phyloP scores from a whole-genome alignment of 2,113 vertebrate species.

The Chaetodon trifascialis region DNA sequence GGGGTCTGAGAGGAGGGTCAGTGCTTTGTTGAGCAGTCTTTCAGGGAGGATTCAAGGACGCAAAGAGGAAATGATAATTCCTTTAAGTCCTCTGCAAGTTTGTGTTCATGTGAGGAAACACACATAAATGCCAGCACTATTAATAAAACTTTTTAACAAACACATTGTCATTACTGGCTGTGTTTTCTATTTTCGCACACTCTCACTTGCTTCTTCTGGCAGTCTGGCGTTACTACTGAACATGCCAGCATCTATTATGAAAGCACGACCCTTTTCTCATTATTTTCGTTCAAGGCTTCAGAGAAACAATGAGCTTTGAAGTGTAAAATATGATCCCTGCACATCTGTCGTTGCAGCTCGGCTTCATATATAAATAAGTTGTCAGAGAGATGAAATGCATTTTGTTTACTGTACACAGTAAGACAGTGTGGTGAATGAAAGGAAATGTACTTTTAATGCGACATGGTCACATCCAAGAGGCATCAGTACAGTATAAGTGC shows the following conservation, averaged over 20 bases:
- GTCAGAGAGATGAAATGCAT: conserved; percentile 40
- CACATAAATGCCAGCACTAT: neutral
- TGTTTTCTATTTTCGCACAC: conserved; percentile 1
- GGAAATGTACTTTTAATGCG: conserved; percentile 4
- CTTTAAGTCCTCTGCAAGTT: neutral
- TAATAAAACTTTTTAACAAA: conserved; percentile 15
- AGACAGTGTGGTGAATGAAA: neutral
- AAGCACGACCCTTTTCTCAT: conserved; percentile 48
- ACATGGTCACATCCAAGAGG: neutral
- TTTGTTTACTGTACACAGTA: conserved; percentile 27
- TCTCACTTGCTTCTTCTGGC: neutral
- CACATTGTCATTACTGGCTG: neutral
- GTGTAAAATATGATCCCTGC: conserved; percentile 57
- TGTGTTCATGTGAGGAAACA: neutral
- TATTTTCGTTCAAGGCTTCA: conserved; percentile 34
- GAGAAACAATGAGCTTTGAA: conserved; percentile 69
- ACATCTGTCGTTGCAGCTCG: conserved; percentile 31
- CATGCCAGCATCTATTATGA: conserved; percentile 39
- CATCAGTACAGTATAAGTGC: neutral
- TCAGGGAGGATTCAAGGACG: conserved; percentile 3
- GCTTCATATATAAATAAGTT: conserved; percentile 41
- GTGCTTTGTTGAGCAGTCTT: conserved; percentile 10
- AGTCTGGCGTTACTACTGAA: conserved; percentile 7
- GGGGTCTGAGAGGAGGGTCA: neutral
- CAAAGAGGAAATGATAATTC: neutral